Evolutionary conservation across 2,113 vertebrate species (phyloP).

Genomic region (Coturnix japonica): DNA sequence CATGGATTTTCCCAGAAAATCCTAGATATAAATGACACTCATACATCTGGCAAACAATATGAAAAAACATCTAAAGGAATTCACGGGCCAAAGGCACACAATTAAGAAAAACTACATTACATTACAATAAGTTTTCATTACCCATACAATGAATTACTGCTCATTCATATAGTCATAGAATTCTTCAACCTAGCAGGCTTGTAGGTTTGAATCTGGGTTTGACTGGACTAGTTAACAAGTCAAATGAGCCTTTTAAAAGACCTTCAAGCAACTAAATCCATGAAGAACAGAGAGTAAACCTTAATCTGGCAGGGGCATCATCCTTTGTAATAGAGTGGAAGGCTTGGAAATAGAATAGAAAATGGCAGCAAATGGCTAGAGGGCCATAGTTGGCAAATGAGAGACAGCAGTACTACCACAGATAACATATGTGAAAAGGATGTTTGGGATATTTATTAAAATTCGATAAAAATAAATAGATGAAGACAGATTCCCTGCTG

Average conservation of each 20-base stretch:
- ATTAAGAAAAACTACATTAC: too few relatives aligned
- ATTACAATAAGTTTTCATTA: neutral
- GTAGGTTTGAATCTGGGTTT: neutral
- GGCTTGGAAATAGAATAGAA: accelerated
- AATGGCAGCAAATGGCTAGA: neutral
- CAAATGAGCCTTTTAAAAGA: neutral
- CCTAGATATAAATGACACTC: neutral
- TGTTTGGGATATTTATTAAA: neutral
- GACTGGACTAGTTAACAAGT: neutral
- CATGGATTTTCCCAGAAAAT: neutral
- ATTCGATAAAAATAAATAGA: neutral
- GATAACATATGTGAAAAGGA: neutral
- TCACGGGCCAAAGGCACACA: neutral
- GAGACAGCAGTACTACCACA: neutral
- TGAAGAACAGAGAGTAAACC: neutral
- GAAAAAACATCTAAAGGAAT: neutral
- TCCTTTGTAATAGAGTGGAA: neutral
- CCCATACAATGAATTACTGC: neutral
- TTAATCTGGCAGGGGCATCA: neutral
- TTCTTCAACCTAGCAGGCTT: neutral
- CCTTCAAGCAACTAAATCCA: neutral
- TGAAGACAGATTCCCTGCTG: neutral
- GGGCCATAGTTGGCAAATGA: neutral
- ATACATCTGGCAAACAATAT: neutral
- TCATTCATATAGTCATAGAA: slow-evolving; percentile 9